Base-by-base conservation (phyloP, 2,113 vertebrate species). In the Chroicocephalus ridibundus region DNA sequence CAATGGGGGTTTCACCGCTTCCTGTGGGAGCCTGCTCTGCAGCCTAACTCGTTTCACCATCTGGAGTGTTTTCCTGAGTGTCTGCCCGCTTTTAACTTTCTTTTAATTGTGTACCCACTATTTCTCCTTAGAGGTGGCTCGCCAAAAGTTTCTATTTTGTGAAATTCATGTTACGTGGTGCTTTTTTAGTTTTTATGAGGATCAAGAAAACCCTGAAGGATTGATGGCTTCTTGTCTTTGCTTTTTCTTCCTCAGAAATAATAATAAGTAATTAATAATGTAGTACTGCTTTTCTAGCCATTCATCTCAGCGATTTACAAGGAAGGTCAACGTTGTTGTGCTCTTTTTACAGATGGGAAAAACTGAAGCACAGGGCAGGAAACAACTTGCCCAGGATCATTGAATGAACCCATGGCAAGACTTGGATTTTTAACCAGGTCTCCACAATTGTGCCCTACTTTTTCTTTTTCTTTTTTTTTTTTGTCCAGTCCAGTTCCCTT, bases 1-100 rank as follows among this genome's bases (percentile, higher is more conserved):
- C 95, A 96, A 96, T 69, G 70, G 79, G 91, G 84, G 86, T 83
- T 96, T 97, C 93, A 94, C 85, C 15, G 1, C 91, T 93, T 97
- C 93, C 95, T 96, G 95, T 92, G 92, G 89, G 55, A 94, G 82
- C 70, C 65, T 86, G 82, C 81, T 93, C 89, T 55, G 86, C 78
- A 82, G 94, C 78, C 84, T 96, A 94, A 96, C 93, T 97, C 5
- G 0, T 87, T 96, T 81, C 84, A 89, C 91, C 91, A 95, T 97
- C 94, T 95, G 96, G 86, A 95, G 47, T 3, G 0, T 83, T 97
- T 95, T 94, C 93, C 93, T 97, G 89, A 95, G 54, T 70, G 91
- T 91, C 95, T 94, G 86, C 81, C 71, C 5, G 4, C 68, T 88
- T 90, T 55, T 85, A 93, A 60, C 75, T 92, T 90, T 86, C 68